Percentiles rank a stretch among this genome's conserved stretches.
Evolutionary conservation across 2,888 invertebrate genomes (phyloP).

Genomic region (Pandemis heparana): DNA sequence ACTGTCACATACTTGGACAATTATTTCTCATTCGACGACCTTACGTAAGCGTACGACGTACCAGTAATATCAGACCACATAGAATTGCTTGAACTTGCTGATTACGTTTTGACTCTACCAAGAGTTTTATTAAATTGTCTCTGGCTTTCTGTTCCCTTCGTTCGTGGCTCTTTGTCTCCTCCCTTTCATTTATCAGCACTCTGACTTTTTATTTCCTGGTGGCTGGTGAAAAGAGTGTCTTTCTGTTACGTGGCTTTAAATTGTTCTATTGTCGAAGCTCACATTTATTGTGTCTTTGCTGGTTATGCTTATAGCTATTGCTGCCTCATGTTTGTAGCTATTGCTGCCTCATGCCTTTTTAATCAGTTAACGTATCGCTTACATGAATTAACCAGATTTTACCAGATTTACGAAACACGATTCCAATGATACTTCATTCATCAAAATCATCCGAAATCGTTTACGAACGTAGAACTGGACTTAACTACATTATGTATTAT

Average conservation of each 20-base stretch:
- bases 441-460: no score
- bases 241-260: conserved; percentile 5
- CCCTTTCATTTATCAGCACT: not conserved
- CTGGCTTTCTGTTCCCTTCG: conserved; percentile 3
- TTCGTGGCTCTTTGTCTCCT: conserved; percentile 1
- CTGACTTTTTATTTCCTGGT: not conserved
- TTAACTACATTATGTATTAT: no score
- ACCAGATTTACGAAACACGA: no score
- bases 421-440: no score
- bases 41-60: conserved; percentile 3
- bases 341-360: not conserved
- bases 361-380: no score
- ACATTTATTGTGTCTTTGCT: not conserved
- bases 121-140: conserved; percentile 24
- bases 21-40: not conserved
- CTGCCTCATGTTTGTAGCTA: not conserved
- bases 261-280: not conserved
- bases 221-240: not conserved
- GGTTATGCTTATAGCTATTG: not conserved
- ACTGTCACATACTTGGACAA: not conserved
- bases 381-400: no score
- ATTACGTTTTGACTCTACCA: conserved; percentile 16
- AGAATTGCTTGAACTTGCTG: conserved; percentile 22
- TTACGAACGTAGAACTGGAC: no score
- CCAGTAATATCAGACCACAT: conserved; percentile 4